phyloP scores from a whole-genome alignment of 2,113 vertebrate species.

The Pithys albifrons region DNA sequence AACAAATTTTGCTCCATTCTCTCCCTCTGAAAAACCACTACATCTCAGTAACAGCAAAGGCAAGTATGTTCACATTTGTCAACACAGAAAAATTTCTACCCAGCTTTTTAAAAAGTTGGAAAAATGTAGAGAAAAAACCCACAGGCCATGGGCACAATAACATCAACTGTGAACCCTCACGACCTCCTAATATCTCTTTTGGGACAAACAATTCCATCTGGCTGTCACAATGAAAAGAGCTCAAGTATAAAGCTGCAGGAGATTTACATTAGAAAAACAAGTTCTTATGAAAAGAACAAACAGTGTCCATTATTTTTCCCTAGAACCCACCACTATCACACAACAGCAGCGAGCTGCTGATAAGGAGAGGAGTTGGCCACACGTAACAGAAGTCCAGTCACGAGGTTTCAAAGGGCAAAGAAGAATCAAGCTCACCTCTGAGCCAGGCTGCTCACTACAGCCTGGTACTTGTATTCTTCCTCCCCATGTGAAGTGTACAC shows the following conservation, averaged over 20 bases:
- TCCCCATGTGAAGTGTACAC: not conserved
- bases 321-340: not conserved
- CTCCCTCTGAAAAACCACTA: not conserved
- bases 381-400: not conserved
- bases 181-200: not conserved
- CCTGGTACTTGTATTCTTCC: not conserved
- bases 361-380: conserved; percentile 3
- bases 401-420: not conserved
- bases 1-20: not conserved
- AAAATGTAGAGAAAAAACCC: not conserved
- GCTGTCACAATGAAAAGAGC: not conserved
- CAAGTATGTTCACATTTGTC: not conserved
- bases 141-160: not conserved
- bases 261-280: not conserved
- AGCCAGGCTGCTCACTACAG: not conserved
- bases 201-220: not conserved
- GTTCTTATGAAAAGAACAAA: not conserved
- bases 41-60: not conserved
- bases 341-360: not conserved
- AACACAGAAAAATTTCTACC: not conserved
- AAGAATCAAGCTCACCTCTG: not conserved
- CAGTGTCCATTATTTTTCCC: not conserved
- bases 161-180: not conserved
- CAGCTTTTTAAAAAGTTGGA: not conserved
- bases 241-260: not conserved